These are phyloP conservation scores for Fringilla coelebs DNA, from an alignment of 2,797 vertebrate species.

Conservation along the genomic window DNA sequence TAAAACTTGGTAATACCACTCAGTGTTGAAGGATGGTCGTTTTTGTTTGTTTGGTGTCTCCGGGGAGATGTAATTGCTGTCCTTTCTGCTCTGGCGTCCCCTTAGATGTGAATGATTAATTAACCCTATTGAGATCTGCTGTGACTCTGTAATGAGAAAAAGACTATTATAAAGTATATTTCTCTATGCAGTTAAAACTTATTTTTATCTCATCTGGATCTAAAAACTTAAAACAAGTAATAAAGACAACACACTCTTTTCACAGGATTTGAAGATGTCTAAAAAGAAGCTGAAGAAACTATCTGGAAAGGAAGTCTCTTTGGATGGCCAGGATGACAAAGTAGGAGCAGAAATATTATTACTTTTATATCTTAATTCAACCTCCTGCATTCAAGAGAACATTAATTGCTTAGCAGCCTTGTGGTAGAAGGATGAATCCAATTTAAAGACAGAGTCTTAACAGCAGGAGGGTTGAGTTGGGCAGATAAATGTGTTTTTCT, in stretches of 20 bases:
- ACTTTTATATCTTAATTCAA: neutral
- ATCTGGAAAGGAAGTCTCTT: slow-evolving; percentile 57
- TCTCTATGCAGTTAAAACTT: neutral
- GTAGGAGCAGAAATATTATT: slow-evolving; percentile 66
- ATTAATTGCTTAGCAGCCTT: neutral
- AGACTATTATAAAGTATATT: neutral
- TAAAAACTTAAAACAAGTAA: neutral
- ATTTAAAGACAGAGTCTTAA: neutral
- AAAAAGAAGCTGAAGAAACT: slow-evolving; percentile 74
- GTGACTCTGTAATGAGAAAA: neutral
- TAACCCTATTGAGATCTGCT: neutral
- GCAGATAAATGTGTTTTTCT: neutral
- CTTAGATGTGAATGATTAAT: neutral
- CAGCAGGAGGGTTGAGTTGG: neutral
- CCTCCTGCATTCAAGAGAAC: neutral
- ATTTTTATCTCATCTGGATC: neutral
- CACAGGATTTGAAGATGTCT: slow-evolving; percentile 71
- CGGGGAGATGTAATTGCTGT: no score
- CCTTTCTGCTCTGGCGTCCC: neutral
- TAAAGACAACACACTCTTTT: neutral
- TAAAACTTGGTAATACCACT: neutral
- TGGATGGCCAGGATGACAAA: slow-evolving; percentile 64
- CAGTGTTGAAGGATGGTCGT: neutral
- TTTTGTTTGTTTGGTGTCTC: neutral
- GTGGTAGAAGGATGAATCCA: neutral